Percentiles rank a stretch among this genome's conserved stretches.
phyloP scores from a whole-genome alignment of 2,888 invertebrate genomes.

The Podabrus alpinus region DNA sequence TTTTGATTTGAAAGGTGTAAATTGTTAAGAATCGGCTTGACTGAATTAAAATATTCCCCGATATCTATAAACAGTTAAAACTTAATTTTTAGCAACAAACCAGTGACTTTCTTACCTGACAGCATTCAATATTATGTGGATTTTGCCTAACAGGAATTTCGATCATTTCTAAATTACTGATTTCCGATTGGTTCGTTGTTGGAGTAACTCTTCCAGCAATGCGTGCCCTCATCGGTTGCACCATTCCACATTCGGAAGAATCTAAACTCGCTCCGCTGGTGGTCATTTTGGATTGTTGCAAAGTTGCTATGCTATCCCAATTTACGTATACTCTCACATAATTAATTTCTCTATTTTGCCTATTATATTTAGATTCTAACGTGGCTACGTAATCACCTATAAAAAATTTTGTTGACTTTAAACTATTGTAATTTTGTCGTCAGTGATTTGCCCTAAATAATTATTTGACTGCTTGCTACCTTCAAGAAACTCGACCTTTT shows the following conservation, averaged over 20 bases:
- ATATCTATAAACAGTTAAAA: constrained; percentile 42
- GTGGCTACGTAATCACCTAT: constrained; percentile 69
- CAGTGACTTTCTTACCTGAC: constrained; percentile 56
- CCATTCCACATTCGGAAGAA: constrained; percentile 54
- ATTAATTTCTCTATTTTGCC: constrained; percentile 55
- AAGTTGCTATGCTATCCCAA: constrained; percentile 65
- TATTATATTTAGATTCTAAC: constrained; percentile 63
- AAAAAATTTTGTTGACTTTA: constrained; percentile 36
- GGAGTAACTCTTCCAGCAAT: constrained; percentile 78
- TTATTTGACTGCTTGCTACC: neutral
- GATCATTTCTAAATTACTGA: constrained; percentile 70
- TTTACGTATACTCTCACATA: constrained; percentile 76
- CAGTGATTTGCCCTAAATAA: neutral
- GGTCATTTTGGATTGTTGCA: constrained; percentile 56
- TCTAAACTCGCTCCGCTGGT: constrained; percentile 52
- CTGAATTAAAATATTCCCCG: constrained; percentile 54
- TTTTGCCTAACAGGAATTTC: constrained; percentile 68
- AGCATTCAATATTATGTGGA: constrained; percentile 66
- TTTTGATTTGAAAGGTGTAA: constrained; percentile 67
- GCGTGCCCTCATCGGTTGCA: constrained; percentile 66
- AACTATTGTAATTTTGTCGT: neutral
- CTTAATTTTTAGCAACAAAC: neutral
- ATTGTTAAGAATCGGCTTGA: constrained; percentile 54
- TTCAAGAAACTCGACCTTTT: neutral
- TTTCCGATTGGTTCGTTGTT: constrained; percentile 65